Conservation (phyloP, 2,113 vertebrate genomes). For the Phodopus roborovskii region DNA sequence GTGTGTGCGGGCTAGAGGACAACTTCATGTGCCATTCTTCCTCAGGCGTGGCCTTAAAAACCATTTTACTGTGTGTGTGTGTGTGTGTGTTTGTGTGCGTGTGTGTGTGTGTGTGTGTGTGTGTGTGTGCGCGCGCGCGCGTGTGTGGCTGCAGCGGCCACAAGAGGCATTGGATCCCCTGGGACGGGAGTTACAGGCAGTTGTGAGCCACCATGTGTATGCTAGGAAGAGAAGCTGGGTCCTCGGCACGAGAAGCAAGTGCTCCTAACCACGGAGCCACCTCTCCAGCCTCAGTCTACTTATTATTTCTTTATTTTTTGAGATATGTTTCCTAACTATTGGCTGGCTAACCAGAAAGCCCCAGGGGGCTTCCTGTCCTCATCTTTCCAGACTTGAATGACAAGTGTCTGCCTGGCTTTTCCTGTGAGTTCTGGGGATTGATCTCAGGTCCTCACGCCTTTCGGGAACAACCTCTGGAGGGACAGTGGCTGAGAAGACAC, state of each 20-base stretch:
- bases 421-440: neutral
- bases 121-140: too few species aligned
- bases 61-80: neutral
- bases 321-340: neutral
- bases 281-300: neutral
- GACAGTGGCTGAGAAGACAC: neutral
- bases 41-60: neutral
- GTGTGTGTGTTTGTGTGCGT: neutral
- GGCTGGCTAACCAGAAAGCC: neutral
- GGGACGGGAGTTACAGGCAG: neutral
- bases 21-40: neutral
- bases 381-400: too few species aligned
- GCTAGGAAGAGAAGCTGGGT: neutral
- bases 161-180: neutral
- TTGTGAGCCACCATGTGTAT: neutral
- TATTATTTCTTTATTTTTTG: neutral
- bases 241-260: neutral
- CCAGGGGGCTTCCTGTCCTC: neutral
- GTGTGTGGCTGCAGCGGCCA: too few species aligned
- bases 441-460: neutral
- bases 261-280: neutral
- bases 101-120: too few species aligned
- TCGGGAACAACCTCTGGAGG: neutral
- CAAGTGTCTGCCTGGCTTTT: neutral
- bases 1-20: neutral